Conservation (phyloP, 2,888 invertebrate species). For the Gymnocheta viridis region DNA sequence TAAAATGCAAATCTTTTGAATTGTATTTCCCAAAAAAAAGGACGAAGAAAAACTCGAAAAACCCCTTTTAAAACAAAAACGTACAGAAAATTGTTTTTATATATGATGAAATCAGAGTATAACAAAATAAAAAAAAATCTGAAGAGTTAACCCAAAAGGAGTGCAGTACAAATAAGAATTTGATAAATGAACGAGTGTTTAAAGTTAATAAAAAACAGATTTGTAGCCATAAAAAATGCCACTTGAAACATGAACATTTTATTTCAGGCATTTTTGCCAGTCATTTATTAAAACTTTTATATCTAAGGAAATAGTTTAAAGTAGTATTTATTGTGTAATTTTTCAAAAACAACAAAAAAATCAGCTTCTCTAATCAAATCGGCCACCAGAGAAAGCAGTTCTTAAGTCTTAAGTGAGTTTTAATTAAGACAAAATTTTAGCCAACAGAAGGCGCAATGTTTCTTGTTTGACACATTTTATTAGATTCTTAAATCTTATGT, state of each 20-base stretch:
- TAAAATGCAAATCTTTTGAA: slow-evolving; percentile 4
- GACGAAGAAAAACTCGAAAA: neutral
- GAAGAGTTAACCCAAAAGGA: too few relatives aligned
- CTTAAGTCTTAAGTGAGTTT: too few relatives aligned
- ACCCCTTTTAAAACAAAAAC: neutral
- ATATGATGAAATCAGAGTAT: neutral
- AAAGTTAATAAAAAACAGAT: slow-evolving; percentile 35
- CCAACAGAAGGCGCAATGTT: too few relatives aligned
- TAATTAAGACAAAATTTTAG: too few relatives aligned
- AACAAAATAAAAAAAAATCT: neutral
- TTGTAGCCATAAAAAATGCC: neutral
- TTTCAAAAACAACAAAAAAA: too few relatives aligned
- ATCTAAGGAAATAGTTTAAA: too few relatives aligned
- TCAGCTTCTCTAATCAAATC: too few relatives aligned
- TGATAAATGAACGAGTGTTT: neutral
- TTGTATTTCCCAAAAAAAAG: neutral
- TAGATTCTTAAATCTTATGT: too few relatives aligned
- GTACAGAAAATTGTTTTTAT: neutral
- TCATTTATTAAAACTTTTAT: too few relatives aligned
- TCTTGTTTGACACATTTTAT: too few relatives aligned
- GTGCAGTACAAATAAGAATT: neutral
- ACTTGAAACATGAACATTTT: neutral
- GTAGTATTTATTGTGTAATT: too few relatives aligned
- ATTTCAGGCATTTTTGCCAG: neutral
- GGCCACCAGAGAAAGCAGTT: too few relatives aligned